These are phyloP conservation scores for Drosophila pruinosa DNA, from an alignment of 1,140 invertebrate genomes.

Conservation along the genomic window DNA sequence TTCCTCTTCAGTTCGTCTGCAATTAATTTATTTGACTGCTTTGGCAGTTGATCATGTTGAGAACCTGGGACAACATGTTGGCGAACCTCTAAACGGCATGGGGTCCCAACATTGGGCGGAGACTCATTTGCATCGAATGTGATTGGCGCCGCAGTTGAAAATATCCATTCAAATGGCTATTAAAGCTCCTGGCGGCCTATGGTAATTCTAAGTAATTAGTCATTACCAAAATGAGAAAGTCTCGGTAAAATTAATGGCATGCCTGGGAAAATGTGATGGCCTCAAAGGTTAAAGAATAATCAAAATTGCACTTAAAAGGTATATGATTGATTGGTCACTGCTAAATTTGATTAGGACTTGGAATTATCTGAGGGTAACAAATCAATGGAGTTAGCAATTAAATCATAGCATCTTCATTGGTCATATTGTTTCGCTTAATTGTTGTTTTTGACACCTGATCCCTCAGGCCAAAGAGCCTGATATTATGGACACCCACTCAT, in stretches of 20 bases:
- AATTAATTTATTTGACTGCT: slow-evolving; percentile 57
- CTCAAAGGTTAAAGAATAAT: neutral
- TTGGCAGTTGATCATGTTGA: slow-evolving; percentile 49
- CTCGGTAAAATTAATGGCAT: slow-evolving; percentile 8
- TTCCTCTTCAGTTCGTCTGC: slow-evolving; percentile 17
- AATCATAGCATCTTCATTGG: neutral
- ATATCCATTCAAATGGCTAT: slow-evolving; percentile 10
- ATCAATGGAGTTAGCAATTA: neutral
- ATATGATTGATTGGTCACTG: neutral
- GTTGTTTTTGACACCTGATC: slow-evolving; percentile 37
- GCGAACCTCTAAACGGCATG: slow-evolving; percentile 50
- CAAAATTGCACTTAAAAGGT: neutral
- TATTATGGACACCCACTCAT: slow-evolving; percentile 57
- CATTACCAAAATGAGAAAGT: slow-evolving; percentile 39
- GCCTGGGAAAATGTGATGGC: neutral
- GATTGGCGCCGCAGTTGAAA: slow-evolving; percentile 19
- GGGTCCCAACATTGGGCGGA: slow-evolving; percentile 30
- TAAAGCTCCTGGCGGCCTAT: slow-evolving; percentile 28
- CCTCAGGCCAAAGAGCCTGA: slow-evolving; percentile 19
- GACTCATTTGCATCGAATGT: slow-evolving; percentile 17
- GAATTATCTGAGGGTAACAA: neutral
- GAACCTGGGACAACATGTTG: slow-evolving; percentile 8
- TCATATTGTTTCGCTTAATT: neutral
- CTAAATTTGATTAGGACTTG: neutral
- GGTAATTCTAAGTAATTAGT: slow-evolving; percentile 66